Percentiles rank a stretch among this genome's conserved stretches.
Conservation (phyloP, 1,140 invertebrate genomes). For the Diploscapter pachys region DNA sequence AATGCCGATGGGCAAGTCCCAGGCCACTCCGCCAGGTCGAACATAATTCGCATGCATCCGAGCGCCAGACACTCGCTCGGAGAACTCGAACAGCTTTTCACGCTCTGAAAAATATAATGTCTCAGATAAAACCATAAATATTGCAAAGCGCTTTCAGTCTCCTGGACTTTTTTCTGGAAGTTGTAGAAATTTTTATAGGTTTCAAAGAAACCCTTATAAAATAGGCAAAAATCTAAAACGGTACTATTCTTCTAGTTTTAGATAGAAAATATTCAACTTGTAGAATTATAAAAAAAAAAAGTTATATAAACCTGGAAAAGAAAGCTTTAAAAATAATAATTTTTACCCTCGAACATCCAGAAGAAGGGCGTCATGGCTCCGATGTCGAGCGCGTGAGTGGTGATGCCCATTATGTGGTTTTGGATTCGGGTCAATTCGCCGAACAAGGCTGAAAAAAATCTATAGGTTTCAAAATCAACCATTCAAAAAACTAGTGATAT, state of each 20-base stretch:
- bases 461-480: not conserved
- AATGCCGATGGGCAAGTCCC: conserved; percentile 87
- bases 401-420: conserved; percentile 90
- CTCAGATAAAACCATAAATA: not conserved
- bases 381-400: conserved; percentile 85
- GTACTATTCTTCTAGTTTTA: too few species aligned
- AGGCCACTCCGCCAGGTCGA: conserved; percentile 77
- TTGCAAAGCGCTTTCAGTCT: too few species aligned
- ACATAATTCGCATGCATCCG: conserved; percentile 95
- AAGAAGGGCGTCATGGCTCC: conserved; percentile 96
- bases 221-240: too few species aligned
- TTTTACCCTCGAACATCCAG: conserved; percentile 80
- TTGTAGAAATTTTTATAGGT: too few species aligned
- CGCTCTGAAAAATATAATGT: conserved; percentile 66
- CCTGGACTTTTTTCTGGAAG: too few species aligned
- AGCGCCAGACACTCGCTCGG: conserved; percentile 89
- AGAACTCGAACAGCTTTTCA: conserved; percentile 97
- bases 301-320: too few species aligned
- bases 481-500: not conserved
- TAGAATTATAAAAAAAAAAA: too few species aligned
- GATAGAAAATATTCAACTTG: too few species aligned
- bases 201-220: too few species aligned
- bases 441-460: conserved; percentile 70
- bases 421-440: conserved; percentile 84
- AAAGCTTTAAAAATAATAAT: not conserved